Evolutionary conservation across 2,113 vertebrate genomes (phyloP), one percentile per base, ranked within the genome.

Genomic region (Emydura subglobosa): DNA sequence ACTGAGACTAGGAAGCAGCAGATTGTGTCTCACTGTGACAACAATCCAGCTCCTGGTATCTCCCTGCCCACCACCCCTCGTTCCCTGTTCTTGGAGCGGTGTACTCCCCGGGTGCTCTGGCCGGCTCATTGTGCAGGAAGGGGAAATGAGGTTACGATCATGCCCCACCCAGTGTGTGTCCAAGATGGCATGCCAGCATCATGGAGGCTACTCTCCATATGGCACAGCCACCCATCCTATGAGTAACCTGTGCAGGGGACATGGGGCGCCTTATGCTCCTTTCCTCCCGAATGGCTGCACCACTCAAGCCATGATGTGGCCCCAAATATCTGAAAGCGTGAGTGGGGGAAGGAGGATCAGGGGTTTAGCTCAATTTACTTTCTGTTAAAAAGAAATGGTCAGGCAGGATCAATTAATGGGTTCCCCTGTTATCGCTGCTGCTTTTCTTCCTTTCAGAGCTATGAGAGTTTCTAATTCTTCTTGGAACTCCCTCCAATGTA

Each of bases 381-480:
- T 68, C 65, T 72, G 34, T 72, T 27, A 27, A 47, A 42, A 42
- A 44, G 10, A 47, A 47, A 25, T 44, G 85, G 24, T 13, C 68
- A 50, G 85, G 59, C 85, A 81, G 27, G 12, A 82, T 0, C 3
- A 19, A 5, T n/a, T 44, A 10, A 7, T 6, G 13, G 5, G 24
- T 29, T 3, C 14, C 47, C 7, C 8, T 0, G 0, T 16, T 79
- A 72, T 39, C 22, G 7, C 54, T 51, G 27, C 53, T 27, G 21
- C 6, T 92, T 5, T 95, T 24, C 42, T 87, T 82, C 51, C 61
- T 87, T 87, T 91, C 68, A 27, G 10, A 83, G 11, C 24, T 3
- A 7, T 29, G 27, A 81, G 34, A 10, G 39, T 87, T 83, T 93
- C 68, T 82, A 12, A 9, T 86, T 90, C 16, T 93, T 2, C 19